These are phyloP conservation scores for Chaunax sp. DNA, from an alignment of 2,797 vertebrate species.

Conservation along the genomic window DNA sequence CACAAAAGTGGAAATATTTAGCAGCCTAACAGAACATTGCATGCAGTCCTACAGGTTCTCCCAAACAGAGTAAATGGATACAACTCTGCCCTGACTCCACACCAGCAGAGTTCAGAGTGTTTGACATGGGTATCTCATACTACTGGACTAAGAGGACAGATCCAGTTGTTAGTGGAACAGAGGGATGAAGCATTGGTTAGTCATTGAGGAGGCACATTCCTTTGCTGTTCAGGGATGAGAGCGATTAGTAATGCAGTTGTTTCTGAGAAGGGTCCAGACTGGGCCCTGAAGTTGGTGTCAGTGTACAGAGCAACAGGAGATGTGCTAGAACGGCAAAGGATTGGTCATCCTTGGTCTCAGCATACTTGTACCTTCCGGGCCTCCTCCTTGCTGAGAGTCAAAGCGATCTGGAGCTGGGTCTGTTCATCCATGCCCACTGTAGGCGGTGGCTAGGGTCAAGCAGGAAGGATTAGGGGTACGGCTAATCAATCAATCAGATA, in stretches of 20 bases:
- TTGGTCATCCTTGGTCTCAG: constrained; percentile 32
- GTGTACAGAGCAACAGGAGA: constrained; percentile 39
- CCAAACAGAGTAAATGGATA: constrained; percentile 34
- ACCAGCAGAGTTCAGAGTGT: constrained; percentile 36
- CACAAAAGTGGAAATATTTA: constrained; percentile 16
- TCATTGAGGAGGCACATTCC: constrained; percentile 34
- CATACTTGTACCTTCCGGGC: constrained; percentile 79
- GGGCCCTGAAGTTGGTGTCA: constrained; percentile 37
- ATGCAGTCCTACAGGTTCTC: constrained; percentile 49
- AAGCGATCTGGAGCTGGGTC: constrained; percentile 93
- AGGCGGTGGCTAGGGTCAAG: constrained; percentile 68
- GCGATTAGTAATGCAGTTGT: constrained; percentile 59
- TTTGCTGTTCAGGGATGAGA: constrained; percentile 39
- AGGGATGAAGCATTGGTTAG: constrained; percentile 57
- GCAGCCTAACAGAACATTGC: constrained; percentile 26
- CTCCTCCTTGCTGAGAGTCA: constrained; percentile 84
- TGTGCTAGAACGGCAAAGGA: constrained; percentile 18
- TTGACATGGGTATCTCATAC: constrained; percentile 20
- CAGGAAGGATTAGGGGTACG: constrained; percentile 50
- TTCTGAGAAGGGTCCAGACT: constrained; percentile 27
- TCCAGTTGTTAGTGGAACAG: constrained; percentile 67
- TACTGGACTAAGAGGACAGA: constrained; percentile 42
- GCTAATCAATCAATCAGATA: constrained; percentile 38
- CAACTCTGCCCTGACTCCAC: constrained; percentile 29
- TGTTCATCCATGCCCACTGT: constrained; percentile 91